Base-by-base conservation (phyloP, 2,113 vertebrate genomes). In the Bubo scandiacus region DNA sequence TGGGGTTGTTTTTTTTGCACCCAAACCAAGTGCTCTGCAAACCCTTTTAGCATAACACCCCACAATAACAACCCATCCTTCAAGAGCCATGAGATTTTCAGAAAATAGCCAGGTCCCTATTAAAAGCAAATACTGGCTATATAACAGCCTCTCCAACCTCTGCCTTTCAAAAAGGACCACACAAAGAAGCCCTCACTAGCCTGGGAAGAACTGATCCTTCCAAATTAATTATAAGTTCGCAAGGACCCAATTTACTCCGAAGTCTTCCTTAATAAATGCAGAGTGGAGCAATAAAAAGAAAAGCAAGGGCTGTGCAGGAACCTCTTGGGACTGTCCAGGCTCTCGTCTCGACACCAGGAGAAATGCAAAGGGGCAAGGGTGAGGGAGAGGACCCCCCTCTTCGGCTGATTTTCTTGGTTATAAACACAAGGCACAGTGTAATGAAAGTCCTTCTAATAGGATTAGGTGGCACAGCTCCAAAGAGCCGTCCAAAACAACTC, bases 391-490 rank as follows among this genome's bases (percentile, higher is more conserved):
- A 91, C 75, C 81, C 68, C 86, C 65, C 34, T 58, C 71, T 58
- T 74, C 16, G 17, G 57, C 95, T 71, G 92, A 93, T 91, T 84
- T 62, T 72, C 71, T 85, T 90, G 70, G 92, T 94, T 93, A 66
- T 42, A 87, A 94, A 97, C 92, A 97, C 93, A 86, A 92, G 90
- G 61, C 81, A 81, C 75, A 92, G 81, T 94, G 92, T 80, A 95
- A 96, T 62, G n/a, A 90, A 97, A 96, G 91, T 84, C 89, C 91
- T 95, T 71, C 85, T 97, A 97, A 97, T 93, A 91, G 86, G 88
- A 98, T 97, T 96, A 97, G 73, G 71, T 93, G 95, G 86, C 95
- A 68, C 5, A 0, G 42, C 42, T 95, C 85, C 96, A 97, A 88
- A 43, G 34, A 96, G 79, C 85, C 81, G 84, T 93, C 92, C 94